Base-by-base conservation (phyloP, 1,140 invertebrate species). In the Dreissena polymorpha region DNA sequence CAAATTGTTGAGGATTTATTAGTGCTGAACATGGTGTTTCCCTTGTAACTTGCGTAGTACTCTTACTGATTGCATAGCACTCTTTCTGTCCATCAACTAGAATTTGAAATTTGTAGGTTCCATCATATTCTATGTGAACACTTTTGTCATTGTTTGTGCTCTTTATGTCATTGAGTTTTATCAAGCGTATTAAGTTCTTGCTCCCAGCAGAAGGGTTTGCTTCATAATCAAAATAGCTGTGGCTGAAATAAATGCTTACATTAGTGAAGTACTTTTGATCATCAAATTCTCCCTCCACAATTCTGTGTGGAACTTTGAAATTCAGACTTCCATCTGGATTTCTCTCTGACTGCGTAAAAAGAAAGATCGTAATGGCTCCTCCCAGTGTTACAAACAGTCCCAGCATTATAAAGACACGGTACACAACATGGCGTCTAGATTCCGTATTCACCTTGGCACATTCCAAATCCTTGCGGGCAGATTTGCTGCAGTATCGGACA, bases 261-360 rank as follows among this genome's bases (percentile, higher is more conserved):
- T 88, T 88, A 27, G 86, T 14, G 77, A 91, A 90, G 75, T 90
- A 91, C 14, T 85, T 72, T 57, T 88, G 68, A 69, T 91, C 90
- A 53, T 90, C 77, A 72, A 84, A 91, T 53, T 85, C 72, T 18
- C 88, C 90, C 57, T 88, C 85, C 53, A 90, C 79, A 1, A 88
- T n/a, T 27, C 85, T 87, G 0, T 86, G 55, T 0, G 89, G 88
- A 13, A 88, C 77, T 50, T 89, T 79, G 64, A 89, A 91, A 55
- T 85, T 85, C 27, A 91, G 78, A 12, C 79, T 83, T 2, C 89
- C 89, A 65, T 86, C 65, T 0, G 74, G 53, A 49, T 86, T 76
- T 25, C 87, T 72, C 77, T 88, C 73, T 18, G 86, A 88, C 63
- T 89, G 84, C 13, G 87, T 88, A 72, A 91, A 84, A 67, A 91